Evolutionary conservation across 2,888 invertebrate genomes (phyloP), one percentile per base, ranked within the genome.

Genomic region (Sphaerophoria taeniata): DNA sequence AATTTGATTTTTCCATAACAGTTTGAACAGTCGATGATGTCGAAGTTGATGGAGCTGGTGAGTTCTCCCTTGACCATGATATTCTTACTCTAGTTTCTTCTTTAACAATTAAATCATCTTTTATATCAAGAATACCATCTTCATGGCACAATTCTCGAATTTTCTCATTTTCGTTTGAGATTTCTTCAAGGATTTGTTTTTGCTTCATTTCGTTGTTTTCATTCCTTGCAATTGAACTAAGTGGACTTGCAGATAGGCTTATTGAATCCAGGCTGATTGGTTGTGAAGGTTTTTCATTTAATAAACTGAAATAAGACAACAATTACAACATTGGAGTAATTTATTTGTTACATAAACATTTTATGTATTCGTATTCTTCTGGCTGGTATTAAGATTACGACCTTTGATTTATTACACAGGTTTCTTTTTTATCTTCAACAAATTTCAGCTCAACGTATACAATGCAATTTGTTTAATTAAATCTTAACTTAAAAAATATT

Each of bases 41-140:
- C 6, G 85, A 85, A 14, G 85, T 85, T 4, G 85, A 77, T 0
- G 91, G 90, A 0, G 90, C 91, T 47, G 91, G 91, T 3, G 91
- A 91, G n/a, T 89, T 89, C 78, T 91, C 92, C 16, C 92, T 89
- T 0, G 92, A 91, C 91, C 91, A 91, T 70, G 91, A 90, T 14
- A 91, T 91, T 79, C 91, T 89, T 3, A 91, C 91, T 6, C 91
- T 89, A 51, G 88, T 91, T 88, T 91, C 92, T 86, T 91, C 92
- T 24, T 90, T 89, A 43, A 91, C 91, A 77, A 91, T 89, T 58
- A 91, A 74, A 78, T 91, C 91, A 87, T 89, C 88, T 3, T 89
- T 90, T 5, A 80, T 75, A 45, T 80, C 76, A 39, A 34, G 51
- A 49, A 80, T 72, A 12, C 76, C 80, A 55, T 72, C 80, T 43